Evolutionary conservation across 2,113 vertebrate genomes (phyloP).

Genomic region (Myotis davidii): DNA sequence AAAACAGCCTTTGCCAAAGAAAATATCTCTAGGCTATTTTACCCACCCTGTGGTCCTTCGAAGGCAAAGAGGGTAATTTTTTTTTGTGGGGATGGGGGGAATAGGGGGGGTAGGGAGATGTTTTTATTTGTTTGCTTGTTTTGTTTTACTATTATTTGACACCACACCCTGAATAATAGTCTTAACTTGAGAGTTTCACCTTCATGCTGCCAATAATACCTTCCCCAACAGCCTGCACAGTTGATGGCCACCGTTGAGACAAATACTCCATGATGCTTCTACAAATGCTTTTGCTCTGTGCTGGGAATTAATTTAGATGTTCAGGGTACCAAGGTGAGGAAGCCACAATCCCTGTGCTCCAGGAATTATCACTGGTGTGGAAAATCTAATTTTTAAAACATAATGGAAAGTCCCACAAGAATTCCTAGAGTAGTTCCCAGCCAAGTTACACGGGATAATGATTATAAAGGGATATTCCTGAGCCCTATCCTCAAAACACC

Average conservation of each 20-base stretch:
- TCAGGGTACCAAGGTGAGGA: not conserved
- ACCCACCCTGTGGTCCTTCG: not conserved
- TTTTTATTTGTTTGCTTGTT: not conserved
- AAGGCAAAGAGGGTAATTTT: not conserved
- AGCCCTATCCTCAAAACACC: not conserved
- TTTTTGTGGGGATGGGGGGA: too few relatives aligned
- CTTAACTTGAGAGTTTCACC: constrained; percentile 22
- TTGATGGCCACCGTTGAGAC: not conserved
- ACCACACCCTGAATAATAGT: not conserved
- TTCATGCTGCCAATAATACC: not conserved
- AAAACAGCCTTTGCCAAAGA: constrained; percentile 39
- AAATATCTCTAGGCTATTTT: not conserved
- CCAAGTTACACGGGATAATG: not conserved
- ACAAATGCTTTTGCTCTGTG: not conserved
- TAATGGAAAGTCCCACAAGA: not conserved
- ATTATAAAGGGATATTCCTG: not conserved
- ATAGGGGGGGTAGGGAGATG: too few relatives aligned
- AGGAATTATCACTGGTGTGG: not conserved
- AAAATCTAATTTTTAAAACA: not conserved
- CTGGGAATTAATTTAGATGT: not conserved
- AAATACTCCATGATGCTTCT: not conserved
- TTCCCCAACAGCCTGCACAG: not conserved
- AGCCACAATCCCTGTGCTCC: not conserved
- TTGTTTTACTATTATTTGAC: not conserved
- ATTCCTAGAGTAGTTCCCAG: constrained; percentile 3